Evolutionary conservation across 35 echinoderm and acorn worm genomes (phyloP).

Genomic region (Anneissia japonica): DNA sequence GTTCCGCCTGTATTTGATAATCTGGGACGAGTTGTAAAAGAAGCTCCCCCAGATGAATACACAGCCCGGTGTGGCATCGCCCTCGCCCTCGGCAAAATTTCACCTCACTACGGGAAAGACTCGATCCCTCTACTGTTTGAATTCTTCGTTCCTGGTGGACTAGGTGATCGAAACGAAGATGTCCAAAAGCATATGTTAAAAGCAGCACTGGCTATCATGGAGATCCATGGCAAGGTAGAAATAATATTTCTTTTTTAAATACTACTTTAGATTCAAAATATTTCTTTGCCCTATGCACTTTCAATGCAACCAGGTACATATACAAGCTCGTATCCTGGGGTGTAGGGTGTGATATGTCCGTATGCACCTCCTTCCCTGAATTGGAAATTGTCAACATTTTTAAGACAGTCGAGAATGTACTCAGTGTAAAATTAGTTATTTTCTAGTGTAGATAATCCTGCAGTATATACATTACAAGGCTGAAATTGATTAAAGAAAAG

Average conservation of each 20-base stretch:
- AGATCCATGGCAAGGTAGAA: slow-evolving; percentile 77
- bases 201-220: slow-evolving; percentile 58
- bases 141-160: slow-evolving; percentile 71
- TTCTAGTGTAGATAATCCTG: no score
- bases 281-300: no score
- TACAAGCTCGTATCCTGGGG: no score
- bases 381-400: no score
- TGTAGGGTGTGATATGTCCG: no score
- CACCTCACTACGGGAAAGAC: slow-evolving; percentile 49
- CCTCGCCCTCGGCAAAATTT: slow-evolving; percentile 55
- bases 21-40: slow-evolving; percentile 68
- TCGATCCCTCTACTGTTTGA: slow-evolving; percentile 65
- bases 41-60: slow-evolving; percentile 76
- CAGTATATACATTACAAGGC: no score
- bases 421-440: no score
- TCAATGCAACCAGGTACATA: no score
- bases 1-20: slow-evolving; percentile 71
- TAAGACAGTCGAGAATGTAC: no score
- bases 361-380: no score
- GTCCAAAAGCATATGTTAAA: slow-evolving; percentile 73
- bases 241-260: neutral
- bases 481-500: no score
- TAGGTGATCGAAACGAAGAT: slow-evolving; percentile 64
- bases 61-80: slow-evolving; percentile 76
- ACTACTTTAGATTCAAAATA: no score